These are phyloP conservation scores for Pammene fasciana DNA, from an alignment of 2,888 invertebrate genomes.

Conservation along the genomic window DNA sequence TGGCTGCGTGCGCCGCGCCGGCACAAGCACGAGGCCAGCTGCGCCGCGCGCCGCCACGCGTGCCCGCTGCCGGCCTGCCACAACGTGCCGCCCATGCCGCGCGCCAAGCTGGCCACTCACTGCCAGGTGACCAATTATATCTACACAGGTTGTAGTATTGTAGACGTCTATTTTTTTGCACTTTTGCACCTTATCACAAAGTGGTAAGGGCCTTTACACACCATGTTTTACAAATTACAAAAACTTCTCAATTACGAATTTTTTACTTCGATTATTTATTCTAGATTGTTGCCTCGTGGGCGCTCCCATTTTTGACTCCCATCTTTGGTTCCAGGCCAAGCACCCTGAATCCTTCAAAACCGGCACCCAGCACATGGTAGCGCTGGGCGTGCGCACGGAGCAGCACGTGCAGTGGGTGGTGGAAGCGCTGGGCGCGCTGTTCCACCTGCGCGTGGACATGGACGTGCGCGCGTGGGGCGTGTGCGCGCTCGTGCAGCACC, in stretches of 20 bases:
- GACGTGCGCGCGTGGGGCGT: conserved; percentile 69
- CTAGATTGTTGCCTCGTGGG: too few species aligned
- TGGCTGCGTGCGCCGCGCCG: conserved; percentile 73
- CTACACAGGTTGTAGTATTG: too few species aligned
- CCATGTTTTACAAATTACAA: too few species aligned
- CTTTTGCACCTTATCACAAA: too few species aligned
- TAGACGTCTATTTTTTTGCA: too few species aligned
- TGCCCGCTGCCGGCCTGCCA: conserved; percentile 75
- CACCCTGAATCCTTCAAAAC: conserved; percentile 65
- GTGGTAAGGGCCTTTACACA: too few species aligned
- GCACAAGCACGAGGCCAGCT: conserved; percentile 75
- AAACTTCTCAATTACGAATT: too few species aligned
- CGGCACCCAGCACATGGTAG: conserved; percentile 64
- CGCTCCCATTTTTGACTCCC: too few species aligned
- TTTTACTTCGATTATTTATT: too few species aligned
- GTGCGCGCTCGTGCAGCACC: conserved; percentile 68
- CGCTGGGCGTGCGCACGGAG: conserved; percentile 65
- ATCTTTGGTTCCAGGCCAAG: conserved; percentile 62
- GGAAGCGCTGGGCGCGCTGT: conserved; percentile 63
- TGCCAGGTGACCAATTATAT: conserved; percentile 38
- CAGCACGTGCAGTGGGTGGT: conserved; percentile 70
- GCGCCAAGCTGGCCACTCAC: conserved; percentile 53
- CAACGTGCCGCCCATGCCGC: conserved; percentile 54
- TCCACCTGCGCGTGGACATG: conserved; percentile 69
- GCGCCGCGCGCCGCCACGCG: conserved; percentile 72